Base-by-base conservation (phyloP, 2,888 invertebrate genomes). In the Lochmaea capreae region DNA sequence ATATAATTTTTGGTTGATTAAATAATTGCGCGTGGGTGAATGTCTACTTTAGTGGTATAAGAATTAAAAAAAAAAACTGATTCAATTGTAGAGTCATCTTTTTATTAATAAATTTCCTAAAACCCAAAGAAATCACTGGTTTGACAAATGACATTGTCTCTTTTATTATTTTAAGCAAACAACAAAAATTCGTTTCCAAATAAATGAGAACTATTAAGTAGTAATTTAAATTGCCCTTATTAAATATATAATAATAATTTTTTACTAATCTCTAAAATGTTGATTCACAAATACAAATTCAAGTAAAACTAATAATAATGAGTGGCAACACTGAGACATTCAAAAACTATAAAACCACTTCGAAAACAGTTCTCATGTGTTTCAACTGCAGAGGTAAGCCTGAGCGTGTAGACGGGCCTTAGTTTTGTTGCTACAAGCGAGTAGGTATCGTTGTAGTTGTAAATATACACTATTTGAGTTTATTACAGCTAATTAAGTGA, bases 121-220 rank as follows among this genome's bases (percentile, higher is more conserved):
- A 85, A 86, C 85, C 87, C 87, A 86, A 87, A 86, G 86, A 86
- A 85, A 83, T 78, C 74, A 78, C 66, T 76, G 74, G 69, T 70
- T 71, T 73, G 80, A 80, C 79, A 33, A 72, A 71, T 77, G 77
- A 77, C 68, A 66, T 78, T 78, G 65, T 74, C 62, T 73, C 73
- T 62, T 72, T 75, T 71, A 46, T 54, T 77, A 68, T 72, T 75
- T 65, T 72, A 72, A 73, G 16, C 3, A 10, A 54, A 18, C 54
- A 54, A 54, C 54, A 54, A 54, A 54, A 54, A 54, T 54, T 54
- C 54, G 54, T 54, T 54, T 18, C 1, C 11, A 3, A 18, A 54
- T 11, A 54, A 54, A 54, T 18, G 18, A 18, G 16, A 54, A 9
- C 18, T 18, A 54, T 54, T 10, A 54, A 54, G 18, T 18, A 54